These are phyloP conservation scores for Psettodes erumei DNA, from an alignment of 2,113 vertebrate species.

Conservation along the genomic window DNA sequence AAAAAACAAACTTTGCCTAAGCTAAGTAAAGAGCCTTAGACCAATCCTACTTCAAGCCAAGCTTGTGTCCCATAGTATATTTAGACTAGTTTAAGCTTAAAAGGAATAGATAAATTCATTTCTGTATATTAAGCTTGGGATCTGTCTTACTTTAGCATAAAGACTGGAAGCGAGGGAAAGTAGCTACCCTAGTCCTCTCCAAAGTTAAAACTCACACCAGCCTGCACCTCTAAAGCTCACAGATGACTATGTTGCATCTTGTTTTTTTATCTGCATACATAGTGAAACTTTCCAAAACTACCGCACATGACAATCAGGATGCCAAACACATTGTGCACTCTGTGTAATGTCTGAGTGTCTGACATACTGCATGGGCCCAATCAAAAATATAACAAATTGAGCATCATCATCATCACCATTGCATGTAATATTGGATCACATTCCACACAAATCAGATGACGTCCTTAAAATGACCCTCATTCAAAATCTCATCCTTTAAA, in stretches of 20 bases:
- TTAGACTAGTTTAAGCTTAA: background rate
- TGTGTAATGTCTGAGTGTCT: too few species aligned
- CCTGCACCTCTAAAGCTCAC: background rate
- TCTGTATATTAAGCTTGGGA: background rate
- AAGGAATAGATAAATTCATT: background rate
- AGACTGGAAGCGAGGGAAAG: too few species aligned
- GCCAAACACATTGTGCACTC: too few species aligned
- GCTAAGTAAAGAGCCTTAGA: background rate
- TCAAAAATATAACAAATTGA: too few species aligned
- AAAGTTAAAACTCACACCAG: background rate
- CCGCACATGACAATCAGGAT: too few species aligned
- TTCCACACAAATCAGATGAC: too few species aligned
- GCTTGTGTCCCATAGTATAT: background rate
- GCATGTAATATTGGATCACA: too few species aligned
- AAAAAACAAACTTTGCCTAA: constrained; percentile 6
- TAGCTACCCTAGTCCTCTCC: background rate
- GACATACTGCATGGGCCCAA: too few species aligned
- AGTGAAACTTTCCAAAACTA: background rate
- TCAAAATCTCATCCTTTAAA: constrained; percentile 14
- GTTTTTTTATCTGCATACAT: background rate
- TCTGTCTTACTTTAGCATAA: too few species aligned
- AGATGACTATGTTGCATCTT: background rate
- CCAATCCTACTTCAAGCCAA: background rate
- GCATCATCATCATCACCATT: too few species aligned
- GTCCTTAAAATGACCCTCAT: background rate